phyloP scores from a whole-genome alignment of 2,113 vertebrate species.

The Hippoglossus stenolepis region DNA sequence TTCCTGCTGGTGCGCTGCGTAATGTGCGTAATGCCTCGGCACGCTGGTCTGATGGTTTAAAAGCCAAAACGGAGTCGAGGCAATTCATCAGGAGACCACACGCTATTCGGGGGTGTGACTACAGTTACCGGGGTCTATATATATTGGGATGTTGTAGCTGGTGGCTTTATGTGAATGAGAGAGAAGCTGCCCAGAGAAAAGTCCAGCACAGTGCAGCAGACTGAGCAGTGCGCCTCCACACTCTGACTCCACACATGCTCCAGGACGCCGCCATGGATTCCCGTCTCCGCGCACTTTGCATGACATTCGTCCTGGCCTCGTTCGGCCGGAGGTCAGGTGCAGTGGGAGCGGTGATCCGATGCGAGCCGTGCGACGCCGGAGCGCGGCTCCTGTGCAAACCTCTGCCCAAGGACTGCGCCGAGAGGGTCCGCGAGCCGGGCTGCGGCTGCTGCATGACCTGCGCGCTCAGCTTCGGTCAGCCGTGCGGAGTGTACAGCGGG shows the following conservation, averaged over 20 bases:
- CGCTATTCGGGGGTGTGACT: conserved; percentile 89
- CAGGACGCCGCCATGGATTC: conserved; percentile 78
- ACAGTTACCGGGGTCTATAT: conserved; percentile 85
- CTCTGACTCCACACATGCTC: background rate
- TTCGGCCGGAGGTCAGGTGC: conserved; percentile 75
- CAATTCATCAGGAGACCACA: conserved; percentile 63
- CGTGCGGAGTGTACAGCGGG: conserved; percentile 92
- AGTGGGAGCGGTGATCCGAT: conserved; percentile 87
- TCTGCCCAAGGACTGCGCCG: conserved; percentile 84
- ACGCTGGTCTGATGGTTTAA: conserved; percentile 21
- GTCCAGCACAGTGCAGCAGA: conserved; percentile 26
- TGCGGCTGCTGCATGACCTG: conserved; percentile 95
- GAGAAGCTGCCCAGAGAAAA: conserved; percentile 59
- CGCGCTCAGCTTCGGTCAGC: conserved; percentile 84
- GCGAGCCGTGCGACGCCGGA: conserved; percentile 89
- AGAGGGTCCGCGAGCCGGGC: conserved; percentile 90
- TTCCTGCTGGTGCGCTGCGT: background rate
- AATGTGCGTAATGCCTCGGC: background rate
- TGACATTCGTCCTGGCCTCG: conserved; percentile 78
- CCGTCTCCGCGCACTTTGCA: conserved; percentile 80
- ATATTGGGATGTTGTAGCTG: conserved; percentile 82
- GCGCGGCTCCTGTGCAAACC: conserved; percentile 88
- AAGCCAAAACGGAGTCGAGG: conserved; percentile 43
- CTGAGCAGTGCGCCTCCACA: conserved; percentile 38
- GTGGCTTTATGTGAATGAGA: conserved; percentile 75